These are phyloP conservation scores for Palythoa grandis DNA, from an alignment of 92 coral and sea anemone species.

Conservation along the genomic window DNA sequence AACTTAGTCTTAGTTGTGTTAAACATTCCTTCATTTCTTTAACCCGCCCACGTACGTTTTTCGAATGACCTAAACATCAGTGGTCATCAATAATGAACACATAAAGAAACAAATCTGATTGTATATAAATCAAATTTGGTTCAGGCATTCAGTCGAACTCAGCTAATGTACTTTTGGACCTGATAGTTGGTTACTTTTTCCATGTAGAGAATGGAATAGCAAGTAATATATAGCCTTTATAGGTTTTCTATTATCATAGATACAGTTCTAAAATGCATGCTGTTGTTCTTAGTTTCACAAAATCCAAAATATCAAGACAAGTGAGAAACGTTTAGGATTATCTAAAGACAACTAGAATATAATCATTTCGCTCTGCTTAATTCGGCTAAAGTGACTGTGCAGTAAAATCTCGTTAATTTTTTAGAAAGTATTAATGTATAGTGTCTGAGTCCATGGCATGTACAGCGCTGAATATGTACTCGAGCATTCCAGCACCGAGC, in stretches of 20 bases:
- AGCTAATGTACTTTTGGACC: no score
- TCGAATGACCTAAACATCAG: no score
- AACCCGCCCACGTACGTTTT: no score
- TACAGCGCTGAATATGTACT: neutral
- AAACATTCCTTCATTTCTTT: no score
- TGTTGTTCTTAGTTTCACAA: neutral
- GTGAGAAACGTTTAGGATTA: neutral
- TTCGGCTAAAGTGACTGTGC: neutral
- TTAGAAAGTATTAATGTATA: neutral
- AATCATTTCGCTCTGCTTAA: neutral
- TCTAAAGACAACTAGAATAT: neutral
- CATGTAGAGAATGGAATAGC: no score
- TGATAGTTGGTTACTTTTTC: no score
- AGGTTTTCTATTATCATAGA: neutral
- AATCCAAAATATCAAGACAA: neutral
- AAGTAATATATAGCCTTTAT: no score
- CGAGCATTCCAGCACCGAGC: neutral
- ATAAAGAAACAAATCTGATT: no score
- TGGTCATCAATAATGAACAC: no score
- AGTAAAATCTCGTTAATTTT: neutral
- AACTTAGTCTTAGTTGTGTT: no score
- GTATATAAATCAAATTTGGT: no score
- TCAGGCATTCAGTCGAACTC: no score
- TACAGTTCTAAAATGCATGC: neutral
- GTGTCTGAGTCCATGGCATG: neutral